A percentile compares a stretch with the other conserved stretches of the same genome.
phyloP scores from a whole-genome alignment of 2,113 vertebrate genomes.

The Lipotes vexillifer region DNA sequence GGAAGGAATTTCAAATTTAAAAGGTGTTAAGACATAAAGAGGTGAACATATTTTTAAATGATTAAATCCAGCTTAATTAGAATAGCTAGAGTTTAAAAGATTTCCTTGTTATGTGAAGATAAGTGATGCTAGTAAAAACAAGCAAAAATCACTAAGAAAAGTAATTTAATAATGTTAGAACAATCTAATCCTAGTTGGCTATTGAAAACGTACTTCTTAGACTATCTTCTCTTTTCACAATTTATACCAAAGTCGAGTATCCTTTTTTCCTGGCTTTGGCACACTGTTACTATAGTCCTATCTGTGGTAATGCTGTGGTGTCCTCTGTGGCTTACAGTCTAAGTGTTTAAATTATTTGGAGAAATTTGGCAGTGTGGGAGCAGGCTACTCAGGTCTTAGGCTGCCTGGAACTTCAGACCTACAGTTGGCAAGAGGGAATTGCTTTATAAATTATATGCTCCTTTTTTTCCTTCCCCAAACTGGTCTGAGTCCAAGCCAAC shows the following conservation, averaged over 20 bases:
- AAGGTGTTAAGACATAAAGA: not conserved
- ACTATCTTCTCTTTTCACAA: not conserved
- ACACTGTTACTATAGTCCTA: not conserved
- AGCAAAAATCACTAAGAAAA: not conserved
- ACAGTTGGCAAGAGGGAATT: not conserved
- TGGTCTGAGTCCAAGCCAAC: not conserved
- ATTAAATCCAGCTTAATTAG: not conserved
- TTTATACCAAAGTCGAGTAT: not conserved
- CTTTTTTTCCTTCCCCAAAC: not conserved
- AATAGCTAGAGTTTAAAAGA: not conserved
- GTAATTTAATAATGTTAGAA: not conserved
- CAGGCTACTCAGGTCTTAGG: not conserved
- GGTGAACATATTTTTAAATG: not conserved
- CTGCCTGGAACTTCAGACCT: not conserved
- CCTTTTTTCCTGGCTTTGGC: not conserved
- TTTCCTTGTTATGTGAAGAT: not conserved
- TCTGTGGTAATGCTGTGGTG: not conserved
- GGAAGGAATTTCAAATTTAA: not conserved
- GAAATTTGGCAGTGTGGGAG: not conserved
- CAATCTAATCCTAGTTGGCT: not conserved
- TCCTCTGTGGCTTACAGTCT: not conserved
- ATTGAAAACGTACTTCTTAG: not conserved
- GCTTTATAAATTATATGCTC: not conserved
- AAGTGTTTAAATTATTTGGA: not conserved
- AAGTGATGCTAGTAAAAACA: not conserved